Evolutionary conservation across 2,113 vertebrate species (phyloP).

Genomic region (Rhea pennata): DNA sequence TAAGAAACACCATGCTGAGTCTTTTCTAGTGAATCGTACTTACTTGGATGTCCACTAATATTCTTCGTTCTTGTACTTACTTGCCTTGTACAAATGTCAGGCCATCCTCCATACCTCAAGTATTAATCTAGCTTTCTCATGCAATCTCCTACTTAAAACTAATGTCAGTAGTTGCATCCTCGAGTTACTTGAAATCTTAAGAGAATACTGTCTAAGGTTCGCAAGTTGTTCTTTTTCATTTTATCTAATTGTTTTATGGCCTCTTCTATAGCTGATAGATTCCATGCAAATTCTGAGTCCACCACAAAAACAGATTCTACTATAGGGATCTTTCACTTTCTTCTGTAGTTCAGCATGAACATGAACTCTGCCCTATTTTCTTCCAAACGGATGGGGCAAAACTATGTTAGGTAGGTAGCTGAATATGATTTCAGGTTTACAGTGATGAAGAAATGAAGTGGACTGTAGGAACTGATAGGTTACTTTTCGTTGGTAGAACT

Average conservation of each 20-base stretch:
- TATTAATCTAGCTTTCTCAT: not conserved
- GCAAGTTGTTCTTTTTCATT: not conserved
- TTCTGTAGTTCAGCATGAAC: not conserved
- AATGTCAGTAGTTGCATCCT: not conserved
- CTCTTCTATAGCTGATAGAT: not conserved
- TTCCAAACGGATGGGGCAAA: not conserved
- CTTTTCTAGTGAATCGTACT: not conserved
- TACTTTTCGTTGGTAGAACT: not conserved
- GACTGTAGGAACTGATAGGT: not conserved
- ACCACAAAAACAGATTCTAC: not conserved
- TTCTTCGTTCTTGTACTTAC: not conserved
- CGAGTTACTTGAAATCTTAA: not conserved
- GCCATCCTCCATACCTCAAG: not conserved
- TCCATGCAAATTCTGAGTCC: fast-evolving
- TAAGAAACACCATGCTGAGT: not conserved
- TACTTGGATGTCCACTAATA: not conserved
- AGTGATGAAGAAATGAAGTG: not conserved
- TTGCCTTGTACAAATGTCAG: not conserved
- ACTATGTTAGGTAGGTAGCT: not conserved
- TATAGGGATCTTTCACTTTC: not conserved
- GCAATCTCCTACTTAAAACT: not conserved
- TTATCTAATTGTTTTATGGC: not conserved
- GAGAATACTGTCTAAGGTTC: not conserved
- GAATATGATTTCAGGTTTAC: not conserved
- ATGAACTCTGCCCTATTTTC: not conserved